These are phyloP conservation scores for Seira musarum DNA, from an alignment of 2,888 invertebrate species.

Conservation along the genomic window DNA sequence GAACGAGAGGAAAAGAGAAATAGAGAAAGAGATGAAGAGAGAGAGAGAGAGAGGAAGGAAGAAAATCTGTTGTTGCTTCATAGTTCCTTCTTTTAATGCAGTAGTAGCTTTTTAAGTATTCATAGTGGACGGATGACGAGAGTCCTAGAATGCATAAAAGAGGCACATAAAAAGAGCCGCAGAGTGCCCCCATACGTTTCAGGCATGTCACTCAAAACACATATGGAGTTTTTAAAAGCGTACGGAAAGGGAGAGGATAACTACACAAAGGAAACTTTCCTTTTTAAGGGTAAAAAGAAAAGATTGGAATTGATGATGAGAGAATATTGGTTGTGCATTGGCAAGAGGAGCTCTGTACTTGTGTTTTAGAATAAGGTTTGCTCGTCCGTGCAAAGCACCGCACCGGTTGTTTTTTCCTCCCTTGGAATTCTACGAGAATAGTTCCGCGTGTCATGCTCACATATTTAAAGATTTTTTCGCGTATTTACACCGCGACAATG, in stretches of 20 bases:
- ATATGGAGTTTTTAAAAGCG: background rate
- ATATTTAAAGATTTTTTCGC: constrained; percentile 21
- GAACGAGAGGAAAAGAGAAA: background rate
- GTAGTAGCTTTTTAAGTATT: constrained; percentile 10
- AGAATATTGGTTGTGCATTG: constrained; percentile 23
- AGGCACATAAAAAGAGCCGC: constrained; percentile 7
- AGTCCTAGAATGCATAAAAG: constrained; percentile 7
- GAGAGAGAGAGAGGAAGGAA: background rate
- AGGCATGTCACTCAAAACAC: constrained; percentile 6
- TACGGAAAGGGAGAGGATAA: background rate
- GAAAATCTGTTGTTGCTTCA: constrained; percentile 4
- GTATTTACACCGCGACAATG: constrained; percentile 23
- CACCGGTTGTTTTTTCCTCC: constrained; percentile 13
- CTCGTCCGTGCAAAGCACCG: background rate
- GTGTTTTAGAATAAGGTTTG: background rate
- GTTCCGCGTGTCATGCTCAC: constrained; percentile 19
- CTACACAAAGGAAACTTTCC: background rate
- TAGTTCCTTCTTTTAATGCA: background rate
- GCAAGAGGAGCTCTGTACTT: background rate
- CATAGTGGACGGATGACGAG: constrained; percentile 10
- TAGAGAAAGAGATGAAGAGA: too few species aligned
- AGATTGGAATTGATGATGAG: constrained; percentile 26
- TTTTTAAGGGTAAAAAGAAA: background rate
- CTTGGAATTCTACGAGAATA: background rate
- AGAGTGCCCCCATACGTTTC: constrained; percentile 4